Base-by-base conservation (phyloP, 2,797 vertebrate species). In the Hippopotamyrus pictus region DNA sequence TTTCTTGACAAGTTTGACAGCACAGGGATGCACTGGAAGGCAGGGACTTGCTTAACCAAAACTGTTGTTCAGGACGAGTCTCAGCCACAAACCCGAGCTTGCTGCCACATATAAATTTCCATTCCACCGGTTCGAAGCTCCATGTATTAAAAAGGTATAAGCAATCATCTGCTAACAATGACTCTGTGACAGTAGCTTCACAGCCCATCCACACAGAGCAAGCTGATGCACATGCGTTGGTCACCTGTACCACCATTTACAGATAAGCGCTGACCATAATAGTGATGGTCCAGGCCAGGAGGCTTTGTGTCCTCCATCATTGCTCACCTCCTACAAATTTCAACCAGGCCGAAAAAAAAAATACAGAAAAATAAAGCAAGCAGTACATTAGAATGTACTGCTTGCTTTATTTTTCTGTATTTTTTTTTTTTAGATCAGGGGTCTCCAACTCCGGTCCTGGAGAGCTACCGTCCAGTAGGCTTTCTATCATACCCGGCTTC, bases 1-100 rank as follows among this genome's bases (percentile, higher is more conserved):
- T 87, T 54, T 87, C 8, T 59, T 48, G 51, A 57, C 51, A 54
- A 59, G 51, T 54, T 44, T 87, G 29, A 87, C 85, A 87, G 85
- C 53, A 87, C 29, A 37, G 50, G 33, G 53, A 87, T 44, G 57
- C 48, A 59, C 85, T 37, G 29, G 6, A 86, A 54, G 51, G 53
- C 85, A 57, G 14, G 51, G 33, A 87, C 53, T 87, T 3, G 19
- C 51, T 37, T 57, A 87, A 54, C 29, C 25, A 41, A 87, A 87
- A 29, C 33, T 87, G 85, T 59, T 19, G 57, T 41, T 41, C 53
- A 59, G 51, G 85, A 22, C 53, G 44, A 33, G 3, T 86, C 50
- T 57, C 29, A 57, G 53, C 2, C 44, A 51, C 82, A 84, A 84
- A 22, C n/a, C 82, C 44, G 5, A 84, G 44, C 44, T 51, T 2